phyloP scores from a whole-genome alignment of 2,797 vertebrate genomes.

The Dendrocincla fuliginosa region DNA sequence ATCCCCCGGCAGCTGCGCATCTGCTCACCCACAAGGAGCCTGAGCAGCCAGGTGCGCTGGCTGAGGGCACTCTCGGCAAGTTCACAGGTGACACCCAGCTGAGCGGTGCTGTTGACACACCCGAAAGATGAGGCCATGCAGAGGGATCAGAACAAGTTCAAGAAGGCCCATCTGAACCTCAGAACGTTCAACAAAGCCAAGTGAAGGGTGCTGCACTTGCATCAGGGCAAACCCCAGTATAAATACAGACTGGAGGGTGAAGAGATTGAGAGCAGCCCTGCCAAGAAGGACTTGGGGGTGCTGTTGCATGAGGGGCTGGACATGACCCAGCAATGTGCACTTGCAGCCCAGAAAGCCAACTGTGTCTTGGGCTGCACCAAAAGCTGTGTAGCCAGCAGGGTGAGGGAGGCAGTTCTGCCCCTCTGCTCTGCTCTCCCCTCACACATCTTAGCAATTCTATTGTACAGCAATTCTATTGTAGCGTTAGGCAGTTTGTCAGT shows the following conservation, averaged over 20 bases:
- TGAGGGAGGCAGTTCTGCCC: not conserved
- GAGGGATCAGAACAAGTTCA: not conserved
- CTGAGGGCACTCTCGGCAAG: not conserved
- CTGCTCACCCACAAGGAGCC: fast-evolving
- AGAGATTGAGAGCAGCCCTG: not conserved
- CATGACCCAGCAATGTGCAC: not conserved
- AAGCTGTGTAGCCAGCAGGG: not conserved
- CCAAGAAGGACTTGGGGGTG: fast-evolving
- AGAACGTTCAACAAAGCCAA: not conserved
- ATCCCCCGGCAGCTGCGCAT: not conserved
- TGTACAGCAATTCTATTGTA: not conserved
- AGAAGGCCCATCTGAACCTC: fast-evolving
- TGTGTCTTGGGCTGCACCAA: not conserved
- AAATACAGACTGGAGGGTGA: not conserved
- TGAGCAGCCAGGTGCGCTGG: fast-evolving
- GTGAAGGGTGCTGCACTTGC: not conserved
- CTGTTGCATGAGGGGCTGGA: not conserved
- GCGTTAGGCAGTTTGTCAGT: not conserved
- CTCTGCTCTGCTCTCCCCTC: not conserved
- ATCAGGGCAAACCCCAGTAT: fast-evolving
- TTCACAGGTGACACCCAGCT: fast-evolving
- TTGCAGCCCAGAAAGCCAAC: not conserved
- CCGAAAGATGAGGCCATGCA: not conserved
- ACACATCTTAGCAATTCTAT: not conserved
- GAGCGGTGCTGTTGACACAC: not conserved